Percentiles rank a stretch among this genome's conserved stretches.
These are phyloP conservation scores for Papilio gigon DNA, from an alignment of 2,888 invertebrate species.

Conservation along the genomic window DNA sequence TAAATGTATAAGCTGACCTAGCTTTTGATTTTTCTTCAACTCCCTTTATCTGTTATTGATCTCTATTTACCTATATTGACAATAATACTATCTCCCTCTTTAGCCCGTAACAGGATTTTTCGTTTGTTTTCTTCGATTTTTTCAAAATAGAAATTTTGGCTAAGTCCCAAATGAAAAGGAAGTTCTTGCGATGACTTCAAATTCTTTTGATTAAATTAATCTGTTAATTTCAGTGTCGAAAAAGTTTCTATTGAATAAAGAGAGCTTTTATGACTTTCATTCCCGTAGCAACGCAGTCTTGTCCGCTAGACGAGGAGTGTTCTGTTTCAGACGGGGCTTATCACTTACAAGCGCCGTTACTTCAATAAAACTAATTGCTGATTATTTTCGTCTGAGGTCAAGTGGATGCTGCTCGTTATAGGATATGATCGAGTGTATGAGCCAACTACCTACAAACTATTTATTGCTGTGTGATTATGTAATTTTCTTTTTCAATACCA, in stretches of 20 bases:
- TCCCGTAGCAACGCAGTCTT: background rate
- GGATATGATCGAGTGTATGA: constrained; percentile 11
- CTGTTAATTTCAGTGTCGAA: background rate
- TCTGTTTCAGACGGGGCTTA: constrained; percentile 34
- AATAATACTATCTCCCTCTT: too few species aligned
- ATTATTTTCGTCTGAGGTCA: constrained; percentile 64
- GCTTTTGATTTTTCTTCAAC: too few species aligned
- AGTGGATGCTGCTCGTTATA: constrained; percentile 45
- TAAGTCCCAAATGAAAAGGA: too few species aligned
- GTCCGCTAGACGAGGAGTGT: background rate
- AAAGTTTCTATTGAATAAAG: background rate
- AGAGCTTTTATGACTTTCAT: background rate
- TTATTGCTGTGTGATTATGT: constrained; percentile 14
- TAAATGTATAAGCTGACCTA: background rate
- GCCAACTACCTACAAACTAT: constrained; percentile 15
- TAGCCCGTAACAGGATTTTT: too few species aligned
- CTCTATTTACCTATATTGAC: too few species aligned
- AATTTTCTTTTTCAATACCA: background rate
- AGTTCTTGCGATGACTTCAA: too few species aligned
- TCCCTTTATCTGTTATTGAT: too few species aligned
- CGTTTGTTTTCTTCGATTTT: too few species aligned
- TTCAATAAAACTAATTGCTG: constrained; percentile 63
- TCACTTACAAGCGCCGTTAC: constrained; percentile 40
- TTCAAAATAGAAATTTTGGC: too few species aligned
- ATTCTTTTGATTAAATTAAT: too few species aligned